Evolutionary conservation across 2,113 vertebrate species (phyloP).

Genomic region (Mesoclemmys tuberculata): DNA sequence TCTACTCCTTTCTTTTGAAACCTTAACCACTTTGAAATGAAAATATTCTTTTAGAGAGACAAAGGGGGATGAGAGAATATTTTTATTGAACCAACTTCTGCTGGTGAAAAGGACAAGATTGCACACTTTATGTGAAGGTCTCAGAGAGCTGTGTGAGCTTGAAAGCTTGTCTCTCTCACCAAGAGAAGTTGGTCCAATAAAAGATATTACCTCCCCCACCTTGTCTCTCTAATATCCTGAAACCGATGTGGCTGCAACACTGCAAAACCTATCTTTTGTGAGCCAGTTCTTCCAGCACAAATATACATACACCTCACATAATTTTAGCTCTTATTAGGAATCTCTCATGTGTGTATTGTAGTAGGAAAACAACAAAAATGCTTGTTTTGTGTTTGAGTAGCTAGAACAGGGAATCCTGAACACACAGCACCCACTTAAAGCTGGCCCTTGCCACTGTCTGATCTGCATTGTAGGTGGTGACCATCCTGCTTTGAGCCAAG

Average conservation of each 20-base stretch:
- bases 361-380: not conserved
- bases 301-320: no score
- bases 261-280: no score
- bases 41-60: not conserved
- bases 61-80: not conserved
- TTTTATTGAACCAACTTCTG: not conserved
- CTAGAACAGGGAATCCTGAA: not conserved
- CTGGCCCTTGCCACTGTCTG: not conserved
- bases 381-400: fast-evolving
- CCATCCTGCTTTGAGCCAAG: not conserved
- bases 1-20: not conserved
- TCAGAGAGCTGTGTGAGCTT: no score
- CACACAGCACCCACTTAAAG: not conserved
- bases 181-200: no score
- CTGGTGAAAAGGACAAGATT: not conserved
- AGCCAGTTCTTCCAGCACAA: no score
- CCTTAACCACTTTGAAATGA: not conserved
- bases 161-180: no score
- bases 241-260: no score
- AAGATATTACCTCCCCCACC: no score
- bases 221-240: no score
- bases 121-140: not conserved
- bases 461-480: not conserved
- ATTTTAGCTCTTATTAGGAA: not conserved
- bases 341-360: not conserved